Conservation (phyloP, 2,888 invertebrate genomes). For the Eurytoma adleriae region DNA sequence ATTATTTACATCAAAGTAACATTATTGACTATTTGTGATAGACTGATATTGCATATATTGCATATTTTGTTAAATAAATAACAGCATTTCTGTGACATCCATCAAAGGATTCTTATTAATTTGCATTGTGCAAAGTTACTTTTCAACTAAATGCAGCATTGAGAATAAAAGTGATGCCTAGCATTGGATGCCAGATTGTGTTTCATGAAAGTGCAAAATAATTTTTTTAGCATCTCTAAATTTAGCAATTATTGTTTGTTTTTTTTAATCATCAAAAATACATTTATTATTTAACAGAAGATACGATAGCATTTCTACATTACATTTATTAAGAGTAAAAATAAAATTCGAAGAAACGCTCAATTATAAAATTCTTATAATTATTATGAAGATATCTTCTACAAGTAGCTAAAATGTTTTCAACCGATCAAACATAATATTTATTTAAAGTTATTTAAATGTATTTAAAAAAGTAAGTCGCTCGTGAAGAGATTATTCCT, state of each 20-base stretch:
- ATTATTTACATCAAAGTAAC: constrained; percentile 54
- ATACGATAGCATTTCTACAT: not conserved
- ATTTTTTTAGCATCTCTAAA: constrained; percentile 9
- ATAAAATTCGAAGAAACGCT: not conserved
- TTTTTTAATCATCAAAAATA: constrained; percentile 42
- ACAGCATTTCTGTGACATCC: constrained; percentile 22
- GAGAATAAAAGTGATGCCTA: constrained; percentile 27
- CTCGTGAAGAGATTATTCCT: not conserved
- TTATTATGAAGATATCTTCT: constrained; percentile 6
- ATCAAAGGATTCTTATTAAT: constrained; percentile 14
- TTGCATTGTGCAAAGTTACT: constrained; percentile 28
- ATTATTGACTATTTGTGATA: constrained; percentile 47
- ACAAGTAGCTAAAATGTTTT: too few species aligned
- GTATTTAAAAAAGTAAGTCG: constrained; percentile 11
- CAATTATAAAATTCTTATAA: constrained; percentile 22
- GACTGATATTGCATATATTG: constrained; percentile 49
- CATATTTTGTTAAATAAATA: constrained; percentile 52
- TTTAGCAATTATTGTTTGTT: constrained; percentile 1
- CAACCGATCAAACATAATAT: not conserved
- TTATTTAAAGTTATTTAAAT: constrained; percentile 10
- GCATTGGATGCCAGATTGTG: not conserved
- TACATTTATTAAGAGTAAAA: constrained; percentile 23
- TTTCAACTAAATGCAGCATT: constrained; percentile 29
- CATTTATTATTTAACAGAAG: constrained; percentile 30
- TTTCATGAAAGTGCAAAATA: constrained; percentile 34